Evolutionary conservation across 2,113 vertebrate species (phyloP), one percentile per base, ranked within the genome.

Genomic region (Antigone vipio): DNA sequence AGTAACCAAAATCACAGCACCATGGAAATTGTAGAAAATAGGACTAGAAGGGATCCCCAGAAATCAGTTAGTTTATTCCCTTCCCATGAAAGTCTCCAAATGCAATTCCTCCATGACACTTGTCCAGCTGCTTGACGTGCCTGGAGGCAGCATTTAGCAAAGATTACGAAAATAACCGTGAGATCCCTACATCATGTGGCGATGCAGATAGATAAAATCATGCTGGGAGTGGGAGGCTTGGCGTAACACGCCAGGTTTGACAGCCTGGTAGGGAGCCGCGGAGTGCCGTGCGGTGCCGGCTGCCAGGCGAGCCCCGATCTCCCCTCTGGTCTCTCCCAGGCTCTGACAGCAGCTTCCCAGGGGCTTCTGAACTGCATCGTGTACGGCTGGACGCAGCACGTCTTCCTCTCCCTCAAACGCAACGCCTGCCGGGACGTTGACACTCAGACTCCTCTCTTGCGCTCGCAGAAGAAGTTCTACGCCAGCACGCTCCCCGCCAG

Each of bases 381-480:
- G 23, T 99, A 99, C 20, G 98, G 99, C 44, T 99, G 99, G 99
- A 99, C 98, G 0, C 98, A 98, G 64, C 97, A 98, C 45, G 71
- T 73, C 69, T 98, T 99, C 76, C 97, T 97, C 29, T 96, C 94
- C 7, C 93, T 98, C 69, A 98, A 98, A 59, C 94, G 97, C 87
- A 88, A 84, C 9, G 58, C 96, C 55, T 93, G 92, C 19, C 97
- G 97, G 7, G 99, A 99, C 2, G 97, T 95, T 3, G 97, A 99
- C 97, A 99, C 99, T 0, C 99, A 99, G 97, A 99, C 99, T 4
- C 99, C 99, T 6, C 98, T 99, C 47, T 92, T 99, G 89, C 98
- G 98, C 49, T 98, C 98, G 7, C 99, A 99, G 98, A 99, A 98
- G 79, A 98, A 94, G 35, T 89, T 96, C 66, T 99, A 99, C 67